A percentile compares a stretch with the other conserved stretches of the same genome.
These are phyloP conservation scores for Ochotona curzoniae DNA, from an alignment of 2,113 vertebrate genomes.

Conservation along the genomic window DNA sequence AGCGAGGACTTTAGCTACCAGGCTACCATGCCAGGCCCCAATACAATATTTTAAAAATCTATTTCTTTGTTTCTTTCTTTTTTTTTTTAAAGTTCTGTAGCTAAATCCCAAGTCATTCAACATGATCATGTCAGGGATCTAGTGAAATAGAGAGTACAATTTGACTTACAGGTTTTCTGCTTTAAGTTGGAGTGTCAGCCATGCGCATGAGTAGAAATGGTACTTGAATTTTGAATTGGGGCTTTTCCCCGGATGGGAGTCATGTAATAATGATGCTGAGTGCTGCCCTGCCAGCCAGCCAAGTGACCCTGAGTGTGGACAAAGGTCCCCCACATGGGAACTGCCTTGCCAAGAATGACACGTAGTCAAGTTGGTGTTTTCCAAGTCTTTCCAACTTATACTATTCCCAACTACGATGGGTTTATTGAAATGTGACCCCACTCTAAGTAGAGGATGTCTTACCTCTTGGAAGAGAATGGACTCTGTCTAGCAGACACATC, in stretches of 20 bases:
- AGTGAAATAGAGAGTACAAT: neutral
- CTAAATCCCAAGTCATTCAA: slow-evolving; percentile 17
- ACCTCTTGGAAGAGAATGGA: neutral
- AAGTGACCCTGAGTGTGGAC: neutral
- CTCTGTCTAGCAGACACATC: neutral
- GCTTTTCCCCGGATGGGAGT: neutral
- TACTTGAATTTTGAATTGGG: neutral
- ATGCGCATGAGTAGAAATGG: neutral
- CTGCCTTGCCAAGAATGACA: too few species aligned
- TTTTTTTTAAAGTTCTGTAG: neutral
- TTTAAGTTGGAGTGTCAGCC: neutral
- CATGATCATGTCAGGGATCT: neutral
- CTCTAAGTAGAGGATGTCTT: neutral
- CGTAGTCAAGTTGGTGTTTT: too few species aligned
- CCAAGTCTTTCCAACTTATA: neutral
- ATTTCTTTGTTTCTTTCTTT: too few species aligned
- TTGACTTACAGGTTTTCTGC: neutral
- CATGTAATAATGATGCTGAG: too few species aligned
- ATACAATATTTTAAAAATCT: too few species aligned
- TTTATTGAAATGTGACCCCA: neutral
- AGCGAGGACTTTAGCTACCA: too few species aligned
- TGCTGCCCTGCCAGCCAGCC: neutral
- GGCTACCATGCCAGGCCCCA: too few species aligned
- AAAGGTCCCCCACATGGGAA: neutral
- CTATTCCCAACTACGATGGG: neutral